Percentiles rank a stretch among this genome's conserved stretches.
Conservation (phyloP, 2,888 invertebrate genomes). For the Carcina quercana region DNA sequence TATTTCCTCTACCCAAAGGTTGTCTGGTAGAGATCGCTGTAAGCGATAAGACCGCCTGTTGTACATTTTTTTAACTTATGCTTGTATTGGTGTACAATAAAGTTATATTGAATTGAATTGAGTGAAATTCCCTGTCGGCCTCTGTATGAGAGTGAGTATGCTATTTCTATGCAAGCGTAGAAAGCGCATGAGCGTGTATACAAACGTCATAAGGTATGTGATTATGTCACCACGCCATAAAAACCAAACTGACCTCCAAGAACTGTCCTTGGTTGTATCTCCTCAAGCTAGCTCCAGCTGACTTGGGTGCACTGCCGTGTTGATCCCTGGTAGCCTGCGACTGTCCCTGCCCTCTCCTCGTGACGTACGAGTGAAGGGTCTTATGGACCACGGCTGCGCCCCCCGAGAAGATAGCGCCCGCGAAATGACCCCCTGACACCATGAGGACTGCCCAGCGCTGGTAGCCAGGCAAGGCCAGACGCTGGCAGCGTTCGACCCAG, state of each 20-base stretch:
- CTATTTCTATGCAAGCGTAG: too few species aligned
- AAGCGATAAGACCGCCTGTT: too few species aligned
- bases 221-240: too few species aligned
- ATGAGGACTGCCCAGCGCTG: conserved; percentile 83
- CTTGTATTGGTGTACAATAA: too few species aligned
- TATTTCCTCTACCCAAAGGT: too few species aligned
- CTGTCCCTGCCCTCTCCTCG: conserved; percentile 88
- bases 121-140: too few species aligned
- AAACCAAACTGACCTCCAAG: conserved; percentile 69
- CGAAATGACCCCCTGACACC: conserved; percentile 83
- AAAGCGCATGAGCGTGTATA: too few species aligned
- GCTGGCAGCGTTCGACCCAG: conserved; percentile 52
- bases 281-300: conserved; percentile 86
- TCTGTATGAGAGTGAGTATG: too few species aligned
- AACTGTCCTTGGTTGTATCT: conserved; percentile 87
- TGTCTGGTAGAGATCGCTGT: too few species aligned
- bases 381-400: conserved; percentile 78
- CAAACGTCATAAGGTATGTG: too few species aligned
- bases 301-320: conserved; percentile 78
- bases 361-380: conserved; percentile 90
- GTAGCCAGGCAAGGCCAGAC: conserved; percentile 50
- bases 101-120: too few species aligned
- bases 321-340: conserved; percentile 80
- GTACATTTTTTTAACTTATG: too few species aligned
- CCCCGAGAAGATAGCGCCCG: conserved; percentile 56